Percentiles rank a stretch among this genome's conserved stretches.
Conservation (phyloP, 2,797 vertebrate species). For the Propithecus deckenii region DNA sequence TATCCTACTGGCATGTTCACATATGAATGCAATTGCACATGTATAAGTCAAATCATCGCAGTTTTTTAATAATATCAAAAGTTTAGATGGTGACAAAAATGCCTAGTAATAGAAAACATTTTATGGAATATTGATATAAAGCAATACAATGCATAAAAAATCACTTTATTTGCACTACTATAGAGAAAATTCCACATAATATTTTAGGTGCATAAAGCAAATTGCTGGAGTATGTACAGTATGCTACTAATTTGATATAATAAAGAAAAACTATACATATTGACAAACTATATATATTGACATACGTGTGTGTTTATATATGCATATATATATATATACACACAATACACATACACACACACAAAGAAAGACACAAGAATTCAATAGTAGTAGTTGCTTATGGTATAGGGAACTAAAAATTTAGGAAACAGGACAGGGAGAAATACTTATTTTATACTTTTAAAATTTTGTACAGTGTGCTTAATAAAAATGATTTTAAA, state of each 20-base stretch:
- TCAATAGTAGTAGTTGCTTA: neutral
- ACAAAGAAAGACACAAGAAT: neutral
- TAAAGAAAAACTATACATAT: neutral
- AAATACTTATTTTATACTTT: neutral
- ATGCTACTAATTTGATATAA: neutral
- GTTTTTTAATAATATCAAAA: neutral
- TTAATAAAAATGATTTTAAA: slow-evolving; percentile 3
- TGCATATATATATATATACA: neutral
- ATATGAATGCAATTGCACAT: neutral
- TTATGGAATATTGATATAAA: neutral
- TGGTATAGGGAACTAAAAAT: neutral
- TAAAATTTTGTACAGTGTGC: neutral
- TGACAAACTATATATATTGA: neutral
- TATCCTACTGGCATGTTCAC: neutral
- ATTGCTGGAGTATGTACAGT: neutral
- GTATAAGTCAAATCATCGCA: neutral
- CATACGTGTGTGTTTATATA: neutral
- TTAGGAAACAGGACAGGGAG: neutral
- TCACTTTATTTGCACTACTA: neutral
- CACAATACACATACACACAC: neutral
- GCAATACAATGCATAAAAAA: neutral
- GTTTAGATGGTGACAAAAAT: neutral
- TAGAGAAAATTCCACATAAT: neutral
- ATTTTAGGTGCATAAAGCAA: neutral
- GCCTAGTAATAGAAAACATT: neutral